phyloP scores from a whole-genome alignment of 2,888 invertebrate genomes.

The Sinopyrophorus schimmeli region DNA sequence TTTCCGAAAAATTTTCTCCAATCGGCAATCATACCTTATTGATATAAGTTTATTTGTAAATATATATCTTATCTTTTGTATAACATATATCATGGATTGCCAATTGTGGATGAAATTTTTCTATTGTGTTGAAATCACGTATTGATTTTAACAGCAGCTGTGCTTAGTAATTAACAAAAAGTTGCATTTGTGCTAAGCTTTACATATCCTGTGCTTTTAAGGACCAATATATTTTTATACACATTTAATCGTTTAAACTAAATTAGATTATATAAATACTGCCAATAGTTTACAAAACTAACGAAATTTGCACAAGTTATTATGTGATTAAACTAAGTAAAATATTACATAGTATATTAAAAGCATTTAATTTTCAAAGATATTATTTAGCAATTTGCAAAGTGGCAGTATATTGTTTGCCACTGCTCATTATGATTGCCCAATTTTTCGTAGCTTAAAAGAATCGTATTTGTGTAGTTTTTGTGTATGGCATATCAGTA shows the following conservation, averaged over 20 bases:
- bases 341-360: no score
- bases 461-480: neutral
- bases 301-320: no score
- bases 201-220: constrained; percentile 33
- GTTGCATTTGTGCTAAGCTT: constrained; percentile 25
- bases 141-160: constrained; percentile 15
- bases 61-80: constrained; percentile 8
- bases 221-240: constrained; percentile 26
- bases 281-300: neutral
- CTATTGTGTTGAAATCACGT: no score
- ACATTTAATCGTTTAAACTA: no score
- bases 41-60: constrained; percentile 14
- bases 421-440: constrained; percentile 20
- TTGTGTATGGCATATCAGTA: constrained; percentile 19
- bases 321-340: no score
- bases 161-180: constrained; percentile 22
- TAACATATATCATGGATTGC: no score
- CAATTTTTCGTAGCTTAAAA: constrained; percentile 25
- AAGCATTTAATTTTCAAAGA: neutral
- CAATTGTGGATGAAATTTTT: constrained; percentile 21
- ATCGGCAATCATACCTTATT: no score
- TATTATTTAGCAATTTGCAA: no score
- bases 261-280: no score
- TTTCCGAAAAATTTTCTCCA: no score
- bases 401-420: no score